Evolutionary conservation across 2,797 vertebrate genomes (phyloP), one percentile per base, ranked within the genome.

Genomic region (Pyrocephalus nanus): DNA sequence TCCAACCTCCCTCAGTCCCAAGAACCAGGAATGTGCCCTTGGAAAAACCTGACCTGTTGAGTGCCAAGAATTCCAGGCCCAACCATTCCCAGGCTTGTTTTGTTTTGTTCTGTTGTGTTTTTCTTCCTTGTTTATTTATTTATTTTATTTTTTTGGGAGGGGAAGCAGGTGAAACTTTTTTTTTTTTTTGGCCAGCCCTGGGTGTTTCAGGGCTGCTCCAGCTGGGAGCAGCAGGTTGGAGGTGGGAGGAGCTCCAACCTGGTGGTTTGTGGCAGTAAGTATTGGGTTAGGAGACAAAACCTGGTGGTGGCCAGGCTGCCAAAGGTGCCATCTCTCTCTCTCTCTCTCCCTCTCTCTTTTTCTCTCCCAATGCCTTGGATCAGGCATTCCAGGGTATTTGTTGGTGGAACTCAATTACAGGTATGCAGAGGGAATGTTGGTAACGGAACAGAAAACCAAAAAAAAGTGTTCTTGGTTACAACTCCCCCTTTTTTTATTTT

Each of bases 401-500:
- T 96, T 97, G 97, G 97, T 97, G 96, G 93, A 96, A 96, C 94
- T 97, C 97, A 97, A 97, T 98, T 98, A 98, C 98, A 98, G 98
- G 97, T 97, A 97, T 98, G 98, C 97, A 98, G 98, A 97, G 97
- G 90, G 96, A 90, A 60, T 45, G 21, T 96, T 97, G 90, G 88
- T 96, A 97, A 13, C 9, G 13, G 80, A 83, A 66, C 8, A 32
- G 8, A 17, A 43, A 40, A 40, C 40, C 42, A 54, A 70, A 26
- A 5, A 51, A 51, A 51, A 94, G 91, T 97, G 97, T 97, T 97
- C 97, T 98, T 98, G 97, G 93, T 96, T 96, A 96, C 64, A 85
- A 85, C 97, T 97, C 97, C 97, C 93, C 80, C n/a, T 93, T 76
- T 15, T 15, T 25, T 25, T 26, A 11, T 50, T 27, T 18, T 18